phyloP scores from a whole-genome alignment of 1,140 invertebrate genomes.

The Caenorhabditis brenneri region DNA sequence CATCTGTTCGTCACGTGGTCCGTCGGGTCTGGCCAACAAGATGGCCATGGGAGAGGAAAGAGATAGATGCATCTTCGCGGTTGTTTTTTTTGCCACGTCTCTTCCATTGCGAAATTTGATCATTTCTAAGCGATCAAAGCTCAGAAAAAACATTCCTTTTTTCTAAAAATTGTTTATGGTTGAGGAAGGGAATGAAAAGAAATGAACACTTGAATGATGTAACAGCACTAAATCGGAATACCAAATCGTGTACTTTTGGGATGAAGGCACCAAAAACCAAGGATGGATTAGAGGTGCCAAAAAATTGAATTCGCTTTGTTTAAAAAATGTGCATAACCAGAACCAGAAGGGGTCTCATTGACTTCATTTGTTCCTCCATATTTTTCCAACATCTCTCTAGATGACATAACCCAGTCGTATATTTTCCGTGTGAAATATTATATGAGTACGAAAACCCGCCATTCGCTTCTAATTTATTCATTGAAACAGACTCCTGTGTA shows the following conservation, averaged over 20 bases:
- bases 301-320: no score
- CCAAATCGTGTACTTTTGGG: neutral
- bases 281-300: neutral
- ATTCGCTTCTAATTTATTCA: neutral
- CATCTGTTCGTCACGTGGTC: neutral
- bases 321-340: no score
- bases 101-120: neutral
- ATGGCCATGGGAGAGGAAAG: neutral
- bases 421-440: neutral
- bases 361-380: no score
- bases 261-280: neutral
- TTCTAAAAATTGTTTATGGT: neutral
- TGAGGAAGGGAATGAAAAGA: neutral
- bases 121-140: conserved; percentile 10
- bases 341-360: no score
- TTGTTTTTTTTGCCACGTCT: neutral
- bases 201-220: conserved; percentile 23
- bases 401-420: neutral
- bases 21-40: neutral
- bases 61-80: neutral
- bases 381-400: no score
- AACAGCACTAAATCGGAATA: neutral
- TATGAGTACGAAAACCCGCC: neutral
- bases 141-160: neutral
- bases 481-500: neutral